Conservation (phyloP, 2,113 vertebrate genomes). For the Camelus bactrianus region DNA sequence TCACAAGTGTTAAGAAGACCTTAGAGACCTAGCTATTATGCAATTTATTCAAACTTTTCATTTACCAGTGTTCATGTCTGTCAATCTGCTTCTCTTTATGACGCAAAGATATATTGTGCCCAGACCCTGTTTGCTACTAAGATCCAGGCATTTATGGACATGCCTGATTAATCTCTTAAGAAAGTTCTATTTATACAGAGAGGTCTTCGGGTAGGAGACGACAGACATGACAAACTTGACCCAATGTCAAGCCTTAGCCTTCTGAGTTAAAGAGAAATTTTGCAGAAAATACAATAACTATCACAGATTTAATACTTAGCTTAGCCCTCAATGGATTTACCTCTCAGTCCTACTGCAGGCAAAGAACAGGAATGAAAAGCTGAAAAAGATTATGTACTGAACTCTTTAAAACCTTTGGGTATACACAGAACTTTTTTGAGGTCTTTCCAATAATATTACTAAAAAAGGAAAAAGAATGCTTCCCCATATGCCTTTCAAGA, state of each 20-base stretch:
- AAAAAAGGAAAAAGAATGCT: neutral
- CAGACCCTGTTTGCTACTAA: neutral
- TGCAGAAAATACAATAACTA: neutral
- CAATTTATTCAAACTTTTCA: neutral
- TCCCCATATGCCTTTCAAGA: neutral
- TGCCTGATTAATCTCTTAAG: neutral
- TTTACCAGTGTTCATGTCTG: neutral
- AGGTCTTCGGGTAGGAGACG: neutral
- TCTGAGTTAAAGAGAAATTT: constrained; percentile 32
- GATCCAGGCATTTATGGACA: neutral
- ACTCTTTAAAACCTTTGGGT: neutral
- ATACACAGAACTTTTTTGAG: neutral
- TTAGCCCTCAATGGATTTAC: neutral
- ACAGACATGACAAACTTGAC: neutral
- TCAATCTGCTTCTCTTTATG: neutral
- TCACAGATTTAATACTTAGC: neutral
- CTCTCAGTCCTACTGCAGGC: neutral
- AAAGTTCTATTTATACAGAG: neutral
- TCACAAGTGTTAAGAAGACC: neutral
- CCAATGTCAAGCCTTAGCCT: neutral
- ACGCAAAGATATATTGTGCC: neutral
- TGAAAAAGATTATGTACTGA: neutral
- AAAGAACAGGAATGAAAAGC: neutral
- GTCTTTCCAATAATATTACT: constrained; percentile 3
- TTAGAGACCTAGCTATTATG: neutral